Evolutionary conservation across 2,113 vertebrate genomes (phyloP), one percentile per base, ranked within the genome.

Genomic region (Aythya baeri): DNA sequence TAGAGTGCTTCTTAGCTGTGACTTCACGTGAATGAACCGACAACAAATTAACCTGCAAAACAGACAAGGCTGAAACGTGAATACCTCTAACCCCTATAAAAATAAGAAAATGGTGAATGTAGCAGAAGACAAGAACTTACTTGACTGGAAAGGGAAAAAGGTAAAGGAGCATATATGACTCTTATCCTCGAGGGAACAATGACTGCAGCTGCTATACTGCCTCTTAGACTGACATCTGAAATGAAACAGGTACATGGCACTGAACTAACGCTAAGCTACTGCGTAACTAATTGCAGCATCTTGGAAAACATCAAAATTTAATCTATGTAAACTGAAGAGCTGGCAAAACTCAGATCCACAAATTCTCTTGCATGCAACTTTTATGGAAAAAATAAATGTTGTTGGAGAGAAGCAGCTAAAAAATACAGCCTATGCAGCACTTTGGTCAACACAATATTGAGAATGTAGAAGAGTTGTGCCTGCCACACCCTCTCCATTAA

Each of bases 1-100:
- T 89, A 15, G 9, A 85, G 67, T 3, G 25, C 63, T 91, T 90
- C 78, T 23, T 12, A 49, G 7, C 49, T 72, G 16, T 7, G 57
- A 54, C 72, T 84, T 78, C 91, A 94, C 54, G 67, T 49, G 74
- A 74, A 43, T 31, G 90, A 93, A 50, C 15, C 6, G 2, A 61
- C 83, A 52, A 93, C 61, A 77, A 67, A 83, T 31, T 8, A 81
- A 96, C 95, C 97, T 97, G 95, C 79, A 97, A 97, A 93, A 97
- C 91, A 97, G 83, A 96, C 54, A 96, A 93, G 55, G 91, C 85
- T 94, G 92, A 63, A 86, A 91, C 0, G 52, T 94, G 91, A 89
- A 88, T 86, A 81, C 32, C 80, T 52, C 17, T 22, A 67, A 75
- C 18, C 15, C 44, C 31, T 72, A 71, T 7, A 59, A 87, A 78